Conservation (phyloP, 2,888 invertebrate species). For the Scaptomyza polygonia region DNA sequence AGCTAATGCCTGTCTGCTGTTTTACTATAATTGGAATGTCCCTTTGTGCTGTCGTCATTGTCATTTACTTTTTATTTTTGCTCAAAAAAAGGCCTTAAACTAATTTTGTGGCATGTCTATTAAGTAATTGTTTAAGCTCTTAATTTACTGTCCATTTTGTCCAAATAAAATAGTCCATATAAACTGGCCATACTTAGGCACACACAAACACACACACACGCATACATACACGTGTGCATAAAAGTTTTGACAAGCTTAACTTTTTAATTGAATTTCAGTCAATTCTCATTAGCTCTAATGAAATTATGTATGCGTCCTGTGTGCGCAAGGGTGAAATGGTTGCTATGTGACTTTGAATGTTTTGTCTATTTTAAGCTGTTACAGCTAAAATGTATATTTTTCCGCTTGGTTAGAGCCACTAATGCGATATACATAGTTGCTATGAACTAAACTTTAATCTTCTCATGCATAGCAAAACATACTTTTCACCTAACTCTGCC, state of each 20-base stretch:
- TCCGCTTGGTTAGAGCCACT: conserved; percentile 12
- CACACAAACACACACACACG: too few relatives aligned
- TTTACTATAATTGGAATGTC: conserved; percentile 70
- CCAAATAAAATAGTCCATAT: conserved; percentile 4
- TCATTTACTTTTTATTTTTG: conserved; percentile 24
- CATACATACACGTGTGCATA: conserved; percentile 4
- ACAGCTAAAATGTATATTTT: not conserved
- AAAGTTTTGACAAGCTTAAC: conserved; percentile 31
- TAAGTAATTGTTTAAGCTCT: conserved; percentile 79
- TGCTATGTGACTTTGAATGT: not conserved
- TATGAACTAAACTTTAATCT: conserved; percentile 42
- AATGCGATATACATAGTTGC: conserved; percentile 29
- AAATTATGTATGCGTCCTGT: conserved; percentile 21
- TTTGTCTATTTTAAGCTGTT: conserved; percentile 34
- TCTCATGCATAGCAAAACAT: conserved; percentile 33
- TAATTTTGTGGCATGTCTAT: conserved; percentile 78
- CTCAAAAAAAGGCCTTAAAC: conserved; percentile 64
- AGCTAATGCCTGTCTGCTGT: conserved; percentile 49
- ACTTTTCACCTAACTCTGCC: conserved; percentile 26
- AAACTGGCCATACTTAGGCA: conserved; percentile 15
- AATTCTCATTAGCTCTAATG: conserved; percentile 37
- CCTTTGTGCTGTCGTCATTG: conserved; percentile 51
- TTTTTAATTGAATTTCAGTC: conserved; percentile 53
- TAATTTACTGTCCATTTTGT: conserved; percentile 57
- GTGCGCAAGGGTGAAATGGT: not conserved